A percentile compares a stretch with the other conserved stretches of the same genome.
These are phyloP conservation scores for Reticulitermes lucifugus DNA, from an alignment of 2,888 invertebrate species.

Conservation along the genomic window DNA sequence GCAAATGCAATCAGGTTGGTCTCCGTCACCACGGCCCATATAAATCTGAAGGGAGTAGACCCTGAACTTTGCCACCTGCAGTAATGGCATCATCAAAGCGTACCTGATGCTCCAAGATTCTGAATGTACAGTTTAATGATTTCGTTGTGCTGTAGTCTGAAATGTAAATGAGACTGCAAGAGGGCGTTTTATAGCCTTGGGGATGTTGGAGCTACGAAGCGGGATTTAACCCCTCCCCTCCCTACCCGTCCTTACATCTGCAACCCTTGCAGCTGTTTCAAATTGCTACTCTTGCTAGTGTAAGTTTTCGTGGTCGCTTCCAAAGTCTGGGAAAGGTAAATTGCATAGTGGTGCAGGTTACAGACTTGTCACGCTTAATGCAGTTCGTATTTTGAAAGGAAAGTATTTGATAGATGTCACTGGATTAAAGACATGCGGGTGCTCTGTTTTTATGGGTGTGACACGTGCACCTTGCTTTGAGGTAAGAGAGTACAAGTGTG, in stretches of 20 bases:
- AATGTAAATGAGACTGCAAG: constrained; percentile 31
- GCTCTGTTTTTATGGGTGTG: no score
- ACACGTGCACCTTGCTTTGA: no score
- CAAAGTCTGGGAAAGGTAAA: background rate
- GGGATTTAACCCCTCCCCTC: background rate
- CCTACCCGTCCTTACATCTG: no score
- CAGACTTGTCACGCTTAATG: background rate
- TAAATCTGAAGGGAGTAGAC: background rate
- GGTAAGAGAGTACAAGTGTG: no score
- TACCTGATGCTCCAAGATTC: background rate
- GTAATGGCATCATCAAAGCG: background rate
- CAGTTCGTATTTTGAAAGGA: no score
- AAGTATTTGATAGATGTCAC: no score
- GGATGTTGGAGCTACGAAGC: background rate
- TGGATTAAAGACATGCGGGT: no score
- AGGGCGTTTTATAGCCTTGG: constrained; percentile 25
- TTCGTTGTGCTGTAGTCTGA: constrained; percentile 24
- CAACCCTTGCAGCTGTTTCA: constrained; percentile 27
- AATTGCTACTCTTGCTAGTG: constrained; percentile 6
- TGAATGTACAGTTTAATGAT: constrained; percentile 18
- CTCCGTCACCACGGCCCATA: background rate
- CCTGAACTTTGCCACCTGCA: constrained; percentile 8
- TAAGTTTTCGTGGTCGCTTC: background rate
- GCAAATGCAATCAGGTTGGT: constrained; percentile 38
- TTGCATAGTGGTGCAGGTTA: background rate